These are phyloP conservation scores for Sebastes trivittatus DNA, from an alignment of 2,797 vertebrate genomes.

Conservation along the genomic window DNA sequence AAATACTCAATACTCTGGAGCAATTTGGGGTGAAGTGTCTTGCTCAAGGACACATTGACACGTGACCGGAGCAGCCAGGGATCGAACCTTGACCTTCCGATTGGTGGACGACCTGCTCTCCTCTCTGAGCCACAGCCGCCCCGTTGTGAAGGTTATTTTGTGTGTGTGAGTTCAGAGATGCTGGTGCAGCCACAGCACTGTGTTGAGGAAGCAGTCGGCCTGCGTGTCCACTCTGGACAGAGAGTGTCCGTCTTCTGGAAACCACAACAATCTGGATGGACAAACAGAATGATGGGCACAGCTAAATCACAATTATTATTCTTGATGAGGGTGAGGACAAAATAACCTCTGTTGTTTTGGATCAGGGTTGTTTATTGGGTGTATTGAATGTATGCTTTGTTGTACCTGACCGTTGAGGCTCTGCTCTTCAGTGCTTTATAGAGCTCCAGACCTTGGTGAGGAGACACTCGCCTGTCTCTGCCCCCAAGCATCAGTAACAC, in stretches of 20 bases:
- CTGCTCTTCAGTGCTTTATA: constrained; percentile 85
- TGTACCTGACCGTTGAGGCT: constrained; percentile 78
- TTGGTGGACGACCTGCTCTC: too few species aligned
- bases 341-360: neutral
- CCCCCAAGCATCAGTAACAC: constrained; percentile 86
- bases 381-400: neutral
- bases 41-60: too few species aligned
- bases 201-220: constrained; percentile 84
- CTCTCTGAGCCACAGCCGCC: too few species aligned
- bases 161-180: constrained; percentile 68
- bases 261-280: constrained; percentile 84
- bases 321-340: neutral
- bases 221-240: constrained; percentile 82
- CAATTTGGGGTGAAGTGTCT: too few species aligned
- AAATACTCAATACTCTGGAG: too few species aligned
- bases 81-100: too few species aligned
- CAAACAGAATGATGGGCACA: neutral
- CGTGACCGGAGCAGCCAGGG: too few species aligned
- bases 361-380: neutral
- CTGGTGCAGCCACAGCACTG: constrained; percentile 80
- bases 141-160: neutral
- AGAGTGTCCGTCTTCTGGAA: constrained; percentile 84
- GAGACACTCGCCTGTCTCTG: constrained; percentile 84
- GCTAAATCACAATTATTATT: neutral
- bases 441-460: constrained; percentile 87